Evolutionary conservation across 2,797 vertebrate genomes (phyloP), one percentile per base, ranked within the genome.

Genomic region (Myioborus miniatus): DNA sequence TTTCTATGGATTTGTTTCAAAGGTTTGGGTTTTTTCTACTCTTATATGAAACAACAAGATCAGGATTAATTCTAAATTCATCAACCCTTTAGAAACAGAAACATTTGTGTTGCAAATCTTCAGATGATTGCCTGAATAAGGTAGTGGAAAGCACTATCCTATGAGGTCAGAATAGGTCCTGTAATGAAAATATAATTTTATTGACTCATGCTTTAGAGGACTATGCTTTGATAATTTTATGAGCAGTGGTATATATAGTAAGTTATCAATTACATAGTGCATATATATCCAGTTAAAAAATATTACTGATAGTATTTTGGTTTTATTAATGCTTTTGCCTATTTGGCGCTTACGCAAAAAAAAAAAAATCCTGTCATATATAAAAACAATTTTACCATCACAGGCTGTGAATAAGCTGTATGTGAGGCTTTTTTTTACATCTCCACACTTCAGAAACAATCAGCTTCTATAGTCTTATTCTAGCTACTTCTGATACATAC

Each of bases 401-500:
- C 3, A 30, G 22, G 2, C 8, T 87, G 22, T 8, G 37, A 43
- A 72, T 55, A 92, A 91, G 2, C 1, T 0, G 0, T 53, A 24
- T 72, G 4, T 46, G 39, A n/a, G 6, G 6, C 3, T 41, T 4
- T 83, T 82, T 72, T 60, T 32, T 21, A 50, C 4, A 21, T 87
- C 27, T 39, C 55, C 52, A 26, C 13, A 11, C 6, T 84, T 79
- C 34, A 87, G 15, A 69, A 79, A 52, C 16, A 41, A 17, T 36
- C 12, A 71, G 7, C 10, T 93, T 76, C 12, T 53, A 24, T 13
- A 69, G 8, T 8, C 23, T 52, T 30, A n/a, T 56, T 64, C 23
- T 83, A 79, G 52, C 17, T 64, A 3, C 4, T 82, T 91, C 20
- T 87, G 63, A 30, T 56, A 17, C 22, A 47, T 34, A 69, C 5